Base-by-base conservation (phyloP, 2,113 vertebrate species). In the Oryzias celebensis region DNA sequence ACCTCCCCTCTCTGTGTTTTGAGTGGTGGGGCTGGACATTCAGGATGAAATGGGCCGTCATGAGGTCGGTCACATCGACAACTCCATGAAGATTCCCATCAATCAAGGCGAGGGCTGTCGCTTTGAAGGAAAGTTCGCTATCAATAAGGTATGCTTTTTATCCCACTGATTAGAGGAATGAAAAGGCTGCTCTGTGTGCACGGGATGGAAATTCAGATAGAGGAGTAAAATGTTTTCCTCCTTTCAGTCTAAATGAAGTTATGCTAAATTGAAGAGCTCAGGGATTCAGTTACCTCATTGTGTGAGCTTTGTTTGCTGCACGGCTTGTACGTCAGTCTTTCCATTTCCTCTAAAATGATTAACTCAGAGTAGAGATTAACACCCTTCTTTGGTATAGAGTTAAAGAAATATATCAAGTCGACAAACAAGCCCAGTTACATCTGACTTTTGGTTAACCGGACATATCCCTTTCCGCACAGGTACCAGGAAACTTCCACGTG, bases 21-120 rank as follows among this genome's bases (percentile, higher is more conserved):
- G 82, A 98, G 97, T 99, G 93, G 95, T 99, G 65, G 97, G 96
- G 36, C 88, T 99, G 36, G 97, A 99, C 90, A 99, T 99, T 84
- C 97, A 99, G 73, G 97, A 99, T 93, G 97, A 98, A 86, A 99
- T 99, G 96, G 97, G 97, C 74, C 93, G 96, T 55, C 97, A 99
- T 0, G 97, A 99, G 85, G 96, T 99, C 65, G 97, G 97, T 52
- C 97, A 98, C 85, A 96, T 98, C 20, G 97, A 98, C 87, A 98
- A 99, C 87, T 98, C 97, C 0, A 98, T 98, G 96, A 99, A 97
- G 88, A 86, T 98, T 62, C 93, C 94, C 0, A 92, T 98, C 31
- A 95, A 91, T 76, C 91, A 94, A 0, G 96, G 94, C 2, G 92
- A 85, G 2, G 97, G 97, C 52, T 99, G 97, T 88, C 95, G 96